phyloP scores from a whole-genome alignment of 2,113 vertebrate genomes.

The Poeciliopsis occidentalis region DNA sequence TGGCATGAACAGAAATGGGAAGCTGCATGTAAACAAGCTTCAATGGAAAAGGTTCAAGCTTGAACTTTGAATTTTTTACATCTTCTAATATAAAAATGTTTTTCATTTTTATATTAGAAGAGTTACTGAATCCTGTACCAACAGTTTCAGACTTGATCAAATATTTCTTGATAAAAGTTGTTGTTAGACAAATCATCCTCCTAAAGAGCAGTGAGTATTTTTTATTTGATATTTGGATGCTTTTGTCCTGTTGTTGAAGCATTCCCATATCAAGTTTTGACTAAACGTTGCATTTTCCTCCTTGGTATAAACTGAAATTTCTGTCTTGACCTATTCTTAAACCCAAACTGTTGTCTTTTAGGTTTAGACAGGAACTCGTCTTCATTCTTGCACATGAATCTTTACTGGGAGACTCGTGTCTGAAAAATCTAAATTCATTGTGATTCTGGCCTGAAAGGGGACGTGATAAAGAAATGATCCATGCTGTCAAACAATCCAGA shows the following conservation, averaged over 20 bases:
- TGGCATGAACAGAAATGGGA: no score
- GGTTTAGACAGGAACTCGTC: neutral
- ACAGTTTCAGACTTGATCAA: no score
- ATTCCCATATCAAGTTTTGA: neutral
- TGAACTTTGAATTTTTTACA: no score
- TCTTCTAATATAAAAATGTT: no score
- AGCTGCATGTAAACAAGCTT: no score
- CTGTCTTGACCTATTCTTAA: neutral
- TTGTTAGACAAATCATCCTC: neutral
- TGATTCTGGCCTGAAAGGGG: constrained; percentile 1
- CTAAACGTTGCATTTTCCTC: neutral
- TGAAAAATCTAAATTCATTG: neutral
- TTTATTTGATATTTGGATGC: neutral
- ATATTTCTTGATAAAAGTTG: neutral
- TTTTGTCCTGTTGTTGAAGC: neutral
- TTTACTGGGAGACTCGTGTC: neutral
- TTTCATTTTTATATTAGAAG: no score
- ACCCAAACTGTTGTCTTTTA: neutral
- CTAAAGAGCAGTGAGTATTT: neutral
- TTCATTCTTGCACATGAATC: neutral
- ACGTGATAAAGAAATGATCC: constrained; percentile 16
- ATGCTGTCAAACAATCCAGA: constrained; percentile 25
- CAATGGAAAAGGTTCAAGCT: no score
- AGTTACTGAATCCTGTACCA: no score
- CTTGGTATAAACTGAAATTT: neutral